Conservation (phyloP, 1,140 invertebrate genomes). For the Liolophura sinensis region DNA sequence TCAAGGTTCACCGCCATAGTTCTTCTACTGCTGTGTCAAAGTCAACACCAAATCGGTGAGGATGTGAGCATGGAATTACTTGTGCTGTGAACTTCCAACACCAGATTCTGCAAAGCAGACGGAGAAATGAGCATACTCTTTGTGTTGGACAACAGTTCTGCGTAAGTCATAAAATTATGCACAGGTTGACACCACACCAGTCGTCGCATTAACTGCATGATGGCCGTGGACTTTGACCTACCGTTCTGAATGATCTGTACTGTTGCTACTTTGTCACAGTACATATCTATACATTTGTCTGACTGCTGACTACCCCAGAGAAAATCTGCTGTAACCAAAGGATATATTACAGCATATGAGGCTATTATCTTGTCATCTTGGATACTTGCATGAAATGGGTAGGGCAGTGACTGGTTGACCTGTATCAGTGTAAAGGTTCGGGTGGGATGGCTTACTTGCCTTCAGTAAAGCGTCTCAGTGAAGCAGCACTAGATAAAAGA, state of each 20-base stretch:
- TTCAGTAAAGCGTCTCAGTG: no score
- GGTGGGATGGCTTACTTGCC: no score
- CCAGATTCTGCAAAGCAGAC: constrained; percentile 22
- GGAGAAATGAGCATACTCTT: constrained; percentile 16
- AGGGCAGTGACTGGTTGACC: no score
- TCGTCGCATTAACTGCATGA: constrained; percentile 18
- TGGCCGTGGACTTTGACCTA: constrained; percentile 7
- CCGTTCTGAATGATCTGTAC: constrained; percentile 16
- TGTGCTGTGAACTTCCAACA: not conserved
- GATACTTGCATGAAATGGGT: no score
- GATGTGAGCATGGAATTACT: not conserved
- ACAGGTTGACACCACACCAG: constrained; percentile 12
- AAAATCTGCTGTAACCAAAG: constrained; percentile 14
- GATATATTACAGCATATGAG: constrained; percentile 12
- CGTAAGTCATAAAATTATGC: constrained; percentile 14
- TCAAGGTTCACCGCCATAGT: not conserved
- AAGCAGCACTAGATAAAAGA: no score
- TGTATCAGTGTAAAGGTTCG: no score
- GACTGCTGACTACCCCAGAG: constrained; percentile 17
- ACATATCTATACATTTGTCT: constrained; percentile 13
- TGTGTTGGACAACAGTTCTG: constrained; percentile 5
- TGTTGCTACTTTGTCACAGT: constrained; percentile 17
- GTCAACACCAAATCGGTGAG: no score
- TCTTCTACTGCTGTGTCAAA: no score
- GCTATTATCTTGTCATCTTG: no score